Evolutionary conservation across 2,888 invertebrate species (phyloP), one percentile per base, ranked within the genome.

Genomic region (Hypselothyrea guttata): DNA sequence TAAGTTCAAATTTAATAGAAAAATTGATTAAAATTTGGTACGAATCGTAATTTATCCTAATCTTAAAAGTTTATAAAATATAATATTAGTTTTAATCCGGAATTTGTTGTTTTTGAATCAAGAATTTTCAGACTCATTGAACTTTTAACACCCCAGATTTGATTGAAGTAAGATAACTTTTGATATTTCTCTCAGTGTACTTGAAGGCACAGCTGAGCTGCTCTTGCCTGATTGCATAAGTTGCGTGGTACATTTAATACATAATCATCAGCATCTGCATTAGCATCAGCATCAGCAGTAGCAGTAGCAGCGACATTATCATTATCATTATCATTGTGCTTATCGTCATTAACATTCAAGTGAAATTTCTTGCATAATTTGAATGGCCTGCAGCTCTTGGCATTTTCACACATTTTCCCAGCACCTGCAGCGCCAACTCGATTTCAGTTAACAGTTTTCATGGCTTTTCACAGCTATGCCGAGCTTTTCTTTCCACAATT

Each of bases 361-460:
- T 41, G 56, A 71, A 51, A 45, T 60, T 57, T 54, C 42, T 71
- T 71, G 65, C 60, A 73, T 71, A 64, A 69, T 71, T 73, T 53
- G 41, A 60, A 71, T 69, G 52, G 59, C 58, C 40, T 12, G 41
- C 53, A 47, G 52, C 49, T 52, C 55, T 46, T 47, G 45, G 28
- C 54, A 62, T 42, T 70, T 70, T 69, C 67, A n/a, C n/a, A n/a
- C 51, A 62, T 44, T 70, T 71, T 69, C 72, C 54, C 71, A 68
- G 44, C 62, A 38, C 62, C 46, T 59, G 59, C 59, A 57, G 12
- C 48, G 8, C 27, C 42, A 48, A 54, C 55, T 68, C 56, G 40
- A 56, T 56, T 72, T 59, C 56, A 47, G 58, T 57, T 64, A 70
- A 56, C 55, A 63, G 53, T 57, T 67, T 71, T 62, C 63, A 35